phyloP scores from a whole-genome alignment of 2,797 vertebrate genomes.

The Propithecus deckenii region DNA sequence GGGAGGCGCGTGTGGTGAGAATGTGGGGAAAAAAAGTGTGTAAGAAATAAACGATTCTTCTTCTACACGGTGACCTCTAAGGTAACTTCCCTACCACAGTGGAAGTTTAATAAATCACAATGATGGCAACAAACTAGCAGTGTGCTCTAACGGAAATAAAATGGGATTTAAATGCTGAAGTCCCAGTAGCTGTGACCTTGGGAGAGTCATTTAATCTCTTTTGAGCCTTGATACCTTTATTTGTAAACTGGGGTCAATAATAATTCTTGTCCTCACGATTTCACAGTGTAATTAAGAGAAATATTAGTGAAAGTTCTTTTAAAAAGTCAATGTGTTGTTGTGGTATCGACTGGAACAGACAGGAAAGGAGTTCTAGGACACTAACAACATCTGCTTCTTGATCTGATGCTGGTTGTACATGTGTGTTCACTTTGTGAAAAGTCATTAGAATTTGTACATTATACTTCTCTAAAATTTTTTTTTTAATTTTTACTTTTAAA shows the following conservation, averaged over 20 bases:
- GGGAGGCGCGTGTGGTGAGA: background rate
- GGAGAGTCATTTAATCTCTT: slow-evolving; percentile 40
- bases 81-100: background rate
- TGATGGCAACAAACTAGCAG: background rate
- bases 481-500: slow-evolving; percentile 21
- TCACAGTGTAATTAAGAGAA: background rate
- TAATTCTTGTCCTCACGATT: background rate
- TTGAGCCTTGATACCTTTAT: slow-evolving; percentile 9
- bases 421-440: background rate
- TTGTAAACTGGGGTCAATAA: slow-evolving; percentile 11
- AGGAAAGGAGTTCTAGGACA: background rate
- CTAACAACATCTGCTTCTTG: background rate
- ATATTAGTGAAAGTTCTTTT: slow-evolving; percentile 7
- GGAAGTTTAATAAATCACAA: slow-evolving; percentile 4
- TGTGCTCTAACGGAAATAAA: background rate
- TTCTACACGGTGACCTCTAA: background rate
- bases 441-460: background rate
- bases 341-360: background rate
- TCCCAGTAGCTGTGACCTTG: slow-evolving; percentile 24
- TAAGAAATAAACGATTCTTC: slow-evolving; percentile 24
- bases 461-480: background rate
- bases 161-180: slow-evolving; percentile 3
- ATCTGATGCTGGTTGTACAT: background rate
- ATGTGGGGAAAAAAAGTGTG: background rate
- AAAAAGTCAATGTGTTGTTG: background rate